A percentile compares a stretch with the other conserved stretches of the same genome.
Evolutionary conservation across 2,797 vertebrate genomes (phyloP).

Genomic region (Pampus argenteus): DNA sequence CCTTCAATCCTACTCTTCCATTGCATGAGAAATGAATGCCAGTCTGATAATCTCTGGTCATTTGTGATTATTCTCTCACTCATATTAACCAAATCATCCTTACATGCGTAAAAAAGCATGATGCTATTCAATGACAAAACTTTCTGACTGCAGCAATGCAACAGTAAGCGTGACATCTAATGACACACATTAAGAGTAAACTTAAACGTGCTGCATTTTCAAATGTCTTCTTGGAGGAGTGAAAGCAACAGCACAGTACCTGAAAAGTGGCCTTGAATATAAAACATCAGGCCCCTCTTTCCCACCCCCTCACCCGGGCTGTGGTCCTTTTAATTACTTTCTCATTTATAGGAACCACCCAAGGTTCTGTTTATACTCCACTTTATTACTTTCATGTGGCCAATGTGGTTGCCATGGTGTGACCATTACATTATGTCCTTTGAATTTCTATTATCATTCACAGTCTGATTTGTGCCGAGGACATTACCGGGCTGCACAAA

Average conservation of each 20-base stretch:
- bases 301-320: slow-evolving; percentile 48
- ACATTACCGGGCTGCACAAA: slow-evolving; percentile 54
- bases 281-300: slow-evolving; percentile 55
- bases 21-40: slow-evolving; percentile 23
- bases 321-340: slow-evolving; percentile 79
- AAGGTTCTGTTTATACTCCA: slow-evolving; percentile 78
- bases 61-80: slow-evolving; percentile 36
- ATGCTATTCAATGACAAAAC: slow-evolving; percentile 35
- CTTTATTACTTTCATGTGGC: slow-evolving; percentile 76
- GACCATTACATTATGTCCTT: slow-evolving; percentile 71
- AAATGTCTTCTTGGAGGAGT: slow-evolving; percentile 47
- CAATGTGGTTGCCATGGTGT: slow-evolving; percentile 77
- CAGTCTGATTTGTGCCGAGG: slow-evolving; percentile 49
- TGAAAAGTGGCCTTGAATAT: slow-evolving; percentile 69
- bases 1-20: not conserved
- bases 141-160: slow-evolving; percentile 34
- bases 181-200: slow-evolving; percentile 38
- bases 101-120: too few relatives aligned
- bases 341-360: slow-evolving; percentile 74
- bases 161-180: too few relatives aligned
- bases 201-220: slow-evolving; percentile 22
- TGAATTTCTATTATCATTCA: slow-evolving; percentile 79
- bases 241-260: slow-evolving; percentile 53
- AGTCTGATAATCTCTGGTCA: slow-evolving; percentile 35
- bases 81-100: slow-evolving; percentile 10